Evolutionary conservation across 1,140 invertebrate genomes (phyloP), one percentile per base, ranked within the genome.

Genomic region (Drosophila quadrilineata): DNA sequence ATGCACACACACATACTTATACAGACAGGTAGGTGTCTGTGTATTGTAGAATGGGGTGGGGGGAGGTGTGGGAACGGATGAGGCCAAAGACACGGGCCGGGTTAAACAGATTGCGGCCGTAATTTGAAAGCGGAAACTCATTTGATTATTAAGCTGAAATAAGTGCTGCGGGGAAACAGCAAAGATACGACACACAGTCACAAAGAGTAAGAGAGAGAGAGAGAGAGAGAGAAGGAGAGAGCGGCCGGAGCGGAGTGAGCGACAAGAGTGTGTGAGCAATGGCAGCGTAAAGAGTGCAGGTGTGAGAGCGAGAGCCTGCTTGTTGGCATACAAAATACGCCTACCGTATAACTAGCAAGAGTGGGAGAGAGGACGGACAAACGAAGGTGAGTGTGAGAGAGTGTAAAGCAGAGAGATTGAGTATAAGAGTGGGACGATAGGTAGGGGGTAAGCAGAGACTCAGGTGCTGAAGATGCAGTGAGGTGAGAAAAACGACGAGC

Each of bases 81-180:
- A 40, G 38, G 16, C 10, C 50, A 45, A 26, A 31, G 36, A 65
- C 59, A 68, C 57, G 57, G 49, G 49, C 52, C 66, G 71, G 75
- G 64, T 67, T 85, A 84, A 85, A 79, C 79, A 85, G 80, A 84
- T 84, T 85, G 80, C 79, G 79, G 79, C 79, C 79, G 74, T 85
- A 85, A 85, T 85, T 84, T 85, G 75, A 79, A 67, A 86, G 79
- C 75, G 71, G 57, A 85, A 85, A 85, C 75, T 85, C 80, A 86
- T 85, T 85, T 85, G 79, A 86, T 85, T 85, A 85, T 85, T 86
- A 86, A 85, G 75, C 71, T 79, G 80, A 74, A 85, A 85, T 85
- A 79, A 86, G 71, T 85, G 77, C 40, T 70, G 43, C 31, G 31
- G 16, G 64, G 57, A 40, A 26, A 29, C 4, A 31, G 21, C 14